These are phyloP conservation scores for Pocillopora verrucosa DNA, from an alignment of 64 coral and sea anemone genomes.

Conservation along the genomic window DNA sequence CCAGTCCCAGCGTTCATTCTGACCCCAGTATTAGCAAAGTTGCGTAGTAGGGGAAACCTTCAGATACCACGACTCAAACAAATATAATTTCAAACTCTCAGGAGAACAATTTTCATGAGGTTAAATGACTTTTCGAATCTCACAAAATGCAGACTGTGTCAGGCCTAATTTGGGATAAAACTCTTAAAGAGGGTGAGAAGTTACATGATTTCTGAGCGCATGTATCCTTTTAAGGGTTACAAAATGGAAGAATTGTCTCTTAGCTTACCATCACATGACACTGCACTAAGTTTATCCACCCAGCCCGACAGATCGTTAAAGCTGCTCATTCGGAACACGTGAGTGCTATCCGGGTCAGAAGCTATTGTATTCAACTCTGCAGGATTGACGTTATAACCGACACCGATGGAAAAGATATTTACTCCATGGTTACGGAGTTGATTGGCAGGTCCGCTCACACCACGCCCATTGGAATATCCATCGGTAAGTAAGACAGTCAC, in stretches of 20 bases:
- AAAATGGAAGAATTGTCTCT: background rate
- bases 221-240: background rate
- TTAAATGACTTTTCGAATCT: too few relatives aligned
- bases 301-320: conserved; percentile 78
- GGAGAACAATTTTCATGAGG: too few relatives aligned
- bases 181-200: background rate
- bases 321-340: conserved; percentile 75
- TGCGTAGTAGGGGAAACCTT: too few relatives aligned
- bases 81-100: too few relatives aligned
- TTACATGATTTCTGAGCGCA: too few relatives aligned
- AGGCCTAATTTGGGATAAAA: too few relatives aligned
- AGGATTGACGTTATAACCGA: conserved; percentile 44
- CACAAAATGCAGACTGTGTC: too few relatives aligned
- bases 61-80: too few relatives aligned
- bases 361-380: conserved; percentile 75
- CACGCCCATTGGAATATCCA: conserved; percentile 70
- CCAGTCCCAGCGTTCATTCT: too few relatives aligned
- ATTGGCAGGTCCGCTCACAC: conserved; percentile 33
- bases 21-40: too few relatives aligned
- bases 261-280: conserved; percentile 97
- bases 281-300: conserved; percentile 92
- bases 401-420: conserved; percentile 83
- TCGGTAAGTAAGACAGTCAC: conserved; percentile 83
- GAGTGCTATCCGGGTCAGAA: conserved; percentile 77
- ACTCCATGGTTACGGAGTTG: conserved; percentile 62